A percentile compares a stretch with the other conserved stretches of the same genome.
Evolutionary conservation across 1,140 invertebrate species (phyloP).

Genomic region (Gryon sp.): DNA sequence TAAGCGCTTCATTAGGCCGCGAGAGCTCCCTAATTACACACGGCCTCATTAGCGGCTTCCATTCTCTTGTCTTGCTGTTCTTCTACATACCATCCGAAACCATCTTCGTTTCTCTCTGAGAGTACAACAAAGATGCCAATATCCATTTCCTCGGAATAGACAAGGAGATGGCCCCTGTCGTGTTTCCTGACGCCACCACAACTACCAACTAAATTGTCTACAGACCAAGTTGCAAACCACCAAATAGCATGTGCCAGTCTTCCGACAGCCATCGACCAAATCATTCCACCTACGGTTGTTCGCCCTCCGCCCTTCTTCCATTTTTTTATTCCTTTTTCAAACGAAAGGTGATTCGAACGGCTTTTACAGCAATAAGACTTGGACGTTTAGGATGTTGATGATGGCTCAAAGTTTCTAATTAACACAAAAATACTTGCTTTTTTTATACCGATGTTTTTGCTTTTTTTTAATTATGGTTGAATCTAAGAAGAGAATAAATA

Average conservation of each 20-base stretch:
- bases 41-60: slow-evolving; percentile 78
- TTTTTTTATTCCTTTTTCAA: neutral
- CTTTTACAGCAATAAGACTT: neutral
- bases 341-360: neutral
- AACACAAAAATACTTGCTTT: too few relatives aligned
- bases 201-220: slow-evolving; percentile 57
- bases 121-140: slow-evolving; percentile 20
- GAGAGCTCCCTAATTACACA: slow-evolving; percentile 80
- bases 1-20: slow-evolving; percentile 80
- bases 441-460: neutral
- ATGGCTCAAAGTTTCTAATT: neutral
- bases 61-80: slow-evolving; percentile 65
- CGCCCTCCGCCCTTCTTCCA: neutral
- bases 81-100: slow-evolving; percentile 58
- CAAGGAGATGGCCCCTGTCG: slow-evolving; percentile 16
- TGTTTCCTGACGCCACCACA: slow-evolving; percentile 57
- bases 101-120: slow-evolving; percentile 44
- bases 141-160: slow-evolving; percentile 14
- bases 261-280: slow-evolving; percentile 17
- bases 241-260: slow-evolving; percentile 52
- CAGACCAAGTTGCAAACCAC: slow-evolving; percentile 58
- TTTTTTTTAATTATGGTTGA: neutral
- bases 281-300: slow-evolving; percentile 10
- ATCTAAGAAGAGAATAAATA: neutral
- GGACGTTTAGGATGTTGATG: neutral